A percentile compares a stretch with the other conserved stretches of the same genome.
These are phyloP conservation scores for Dusona sp. DNA, from an alignment of 2,888 invertebrate species.

Conservation along the genomic window DNA sequence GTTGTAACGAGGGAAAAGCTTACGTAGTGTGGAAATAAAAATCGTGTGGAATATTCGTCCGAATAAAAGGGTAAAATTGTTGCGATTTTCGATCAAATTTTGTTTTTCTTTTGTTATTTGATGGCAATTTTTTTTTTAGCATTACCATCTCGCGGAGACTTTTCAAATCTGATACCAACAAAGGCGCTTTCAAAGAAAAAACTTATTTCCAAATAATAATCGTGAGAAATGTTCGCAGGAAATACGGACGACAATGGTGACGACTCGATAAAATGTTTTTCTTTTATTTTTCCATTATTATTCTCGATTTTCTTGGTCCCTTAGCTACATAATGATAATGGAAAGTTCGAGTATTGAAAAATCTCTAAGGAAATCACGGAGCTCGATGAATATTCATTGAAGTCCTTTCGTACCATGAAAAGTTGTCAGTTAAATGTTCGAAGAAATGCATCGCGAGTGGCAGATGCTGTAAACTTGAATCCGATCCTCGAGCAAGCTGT, in stretches of 20 bases:
- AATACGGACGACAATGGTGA: background rate
- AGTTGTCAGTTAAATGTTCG: background rate
- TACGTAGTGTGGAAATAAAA: background rate
- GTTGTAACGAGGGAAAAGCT: background rate
- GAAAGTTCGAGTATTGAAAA: background rate
- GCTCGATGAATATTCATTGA: constrained; percentile 25
- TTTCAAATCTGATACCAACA: no score
- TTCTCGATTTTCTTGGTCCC: background rate
- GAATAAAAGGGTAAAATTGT: background rate
- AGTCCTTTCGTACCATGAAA: background rate
- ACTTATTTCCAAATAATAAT: no score
- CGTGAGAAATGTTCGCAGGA: background rate
- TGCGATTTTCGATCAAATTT: background rate
- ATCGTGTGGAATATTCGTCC: background rate
- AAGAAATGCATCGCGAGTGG: background rate
- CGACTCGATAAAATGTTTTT: no score
- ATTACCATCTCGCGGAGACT: no score
- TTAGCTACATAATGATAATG: background rate
- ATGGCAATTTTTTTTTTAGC: background rate
- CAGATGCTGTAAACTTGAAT: background rate
- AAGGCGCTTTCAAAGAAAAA: no score
- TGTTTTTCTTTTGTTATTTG: background rate
- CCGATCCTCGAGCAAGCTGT: background rate
- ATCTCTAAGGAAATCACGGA: background rate
- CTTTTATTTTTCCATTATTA: background rate